Conservation (phyloP, 2,113 vertebrate species). For the Collichthys lucidus region DNA sequence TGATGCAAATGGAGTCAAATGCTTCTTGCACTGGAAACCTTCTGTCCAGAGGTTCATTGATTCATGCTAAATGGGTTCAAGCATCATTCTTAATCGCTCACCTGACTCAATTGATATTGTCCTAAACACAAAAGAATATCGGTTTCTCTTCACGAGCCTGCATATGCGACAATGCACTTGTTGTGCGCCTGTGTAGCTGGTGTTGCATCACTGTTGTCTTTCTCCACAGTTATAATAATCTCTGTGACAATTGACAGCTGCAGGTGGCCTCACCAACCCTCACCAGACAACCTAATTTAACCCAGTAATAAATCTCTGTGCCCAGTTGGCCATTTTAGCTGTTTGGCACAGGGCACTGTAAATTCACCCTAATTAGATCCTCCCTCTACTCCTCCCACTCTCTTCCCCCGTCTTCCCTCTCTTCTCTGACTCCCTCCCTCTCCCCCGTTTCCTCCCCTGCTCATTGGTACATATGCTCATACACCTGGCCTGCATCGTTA, state of each 20-base stretch:
- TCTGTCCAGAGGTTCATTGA: slow-evolving; percentile 79
- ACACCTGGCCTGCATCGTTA: slow-evolving; percentile 94
- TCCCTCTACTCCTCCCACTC: slow-evolving; percentile 72
- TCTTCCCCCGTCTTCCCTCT: slow-evolving; percentile 50
- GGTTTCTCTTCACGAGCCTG: slow-evolving; percentile 27
- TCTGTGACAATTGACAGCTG: slow-evolving; percentile 74
- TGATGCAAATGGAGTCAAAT: slow-evolving; percentile 79
- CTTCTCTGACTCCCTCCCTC: slow-evolving; percentile 66
- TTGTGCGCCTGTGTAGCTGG: slow-evolving; percentile 40
- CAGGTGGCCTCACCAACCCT: slow-evolving; percentile 73
- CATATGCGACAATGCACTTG: slow-evolving; percentile 24
- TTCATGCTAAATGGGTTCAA: slow-evolving; percentile 78
- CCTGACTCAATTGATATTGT: slow-evolving; percentile 71
- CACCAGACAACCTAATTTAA: slow-evolving; percentile 79
- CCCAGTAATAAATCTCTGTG: slow-evolving; percentile 80
- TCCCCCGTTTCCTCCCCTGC: slow-evolving; percentile 66
- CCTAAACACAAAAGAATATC: slow-evolving; percentile 64
- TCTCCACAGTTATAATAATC: slow-evolving; percentile 69
- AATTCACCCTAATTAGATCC: slow-evolving; percentile 82
- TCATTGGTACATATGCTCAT: slow-evolving; percentile 87
- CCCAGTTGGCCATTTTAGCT: slow-evolving; percentile 82
- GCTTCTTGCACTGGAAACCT: slow-evolving; percentile 71
- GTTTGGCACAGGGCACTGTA: slow-evolving; percentile 81
- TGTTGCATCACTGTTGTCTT: slow-evolving; percentile 44
- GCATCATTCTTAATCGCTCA: slow-evolving; percentile 76